Percentiles rank a stretch among this genome's conserved stretches.
phyloP scores from a whole-genome alignment of 2,797 vertebrate genomes.

The Dendrocincla tyrannina region DNA sequence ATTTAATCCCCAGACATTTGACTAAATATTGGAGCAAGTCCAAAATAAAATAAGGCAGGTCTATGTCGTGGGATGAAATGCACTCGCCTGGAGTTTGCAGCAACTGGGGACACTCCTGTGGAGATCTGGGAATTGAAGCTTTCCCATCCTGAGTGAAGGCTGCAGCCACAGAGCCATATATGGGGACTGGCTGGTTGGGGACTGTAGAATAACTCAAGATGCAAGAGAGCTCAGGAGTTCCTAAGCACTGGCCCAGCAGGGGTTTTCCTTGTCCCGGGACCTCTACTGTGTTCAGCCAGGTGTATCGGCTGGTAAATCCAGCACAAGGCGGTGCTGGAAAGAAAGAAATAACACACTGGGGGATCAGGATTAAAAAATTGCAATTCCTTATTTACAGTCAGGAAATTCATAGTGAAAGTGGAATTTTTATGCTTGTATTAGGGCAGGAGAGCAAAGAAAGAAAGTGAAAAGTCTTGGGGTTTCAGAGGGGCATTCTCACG shows the following conservation, averaged over 20 bases:
- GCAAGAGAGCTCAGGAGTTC: neutral
- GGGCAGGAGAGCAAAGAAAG: neutral
- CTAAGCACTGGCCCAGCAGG: neutral
- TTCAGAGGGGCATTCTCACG: neutral
- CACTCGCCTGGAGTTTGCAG: neutral
- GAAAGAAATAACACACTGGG: neutral
- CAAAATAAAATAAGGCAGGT: neutral
- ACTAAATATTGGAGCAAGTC: neutral
- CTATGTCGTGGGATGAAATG: neutral
- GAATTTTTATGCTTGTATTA: neutral
- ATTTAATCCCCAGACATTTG: neutral
- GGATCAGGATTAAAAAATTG: neutral
- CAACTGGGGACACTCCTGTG: rapidly evolving
- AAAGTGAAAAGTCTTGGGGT: neutral
- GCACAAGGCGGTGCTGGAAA: neutral
- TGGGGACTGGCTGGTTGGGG: neutral
- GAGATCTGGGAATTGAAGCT: neutral
- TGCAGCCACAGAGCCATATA: neutral
- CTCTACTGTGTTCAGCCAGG: neutral
- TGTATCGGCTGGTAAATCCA: neutral
- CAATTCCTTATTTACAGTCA: neutral
- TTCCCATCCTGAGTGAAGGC: neutral
- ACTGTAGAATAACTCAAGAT: neutral
- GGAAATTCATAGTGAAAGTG: neutral
- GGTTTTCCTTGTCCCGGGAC: neutral